Evolutionary conservation across 2,113 vertebrate species (phyloP).

Genomic region (Myiozetetes cayanensis): DNA sequence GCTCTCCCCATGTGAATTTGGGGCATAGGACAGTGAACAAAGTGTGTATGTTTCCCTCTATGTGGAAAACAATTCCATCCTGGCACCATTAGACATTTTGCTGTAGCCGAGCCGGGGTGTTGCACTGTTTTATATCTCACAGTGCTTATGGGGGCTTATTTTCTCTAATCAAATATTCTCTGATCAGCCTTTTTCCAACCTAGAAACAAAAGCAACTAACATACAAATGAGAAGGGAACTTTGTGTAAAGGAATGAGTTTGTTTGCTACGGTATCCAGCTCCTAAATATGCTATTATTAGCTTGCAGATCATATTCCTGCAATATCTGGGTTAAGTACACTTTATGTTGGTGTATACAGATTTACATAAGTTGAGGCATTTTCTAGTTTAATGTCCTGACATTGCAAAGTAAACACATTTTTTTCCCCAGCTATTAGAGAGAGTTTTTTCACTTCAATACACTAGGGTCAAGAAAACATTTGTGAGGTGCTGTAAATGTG

Average conservation of each 20-base stretch:
- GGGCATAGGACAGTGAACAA: neutral
- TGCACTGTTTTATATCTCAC: neutral
- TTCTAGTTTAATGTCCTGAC: neutral
- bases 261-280: neutral
- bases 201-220: neutral
- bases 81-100: neutral
- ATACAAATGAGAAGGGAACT: neutral
- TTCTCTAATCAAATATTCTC: neutral
- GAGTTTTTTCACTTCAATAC: neutral
- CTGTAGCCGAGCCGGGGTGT: neutral
- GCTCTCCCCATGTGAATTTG: neutral
- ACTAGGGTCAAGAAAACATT: neutral
- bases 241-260: neutral
- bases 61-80: neutral
- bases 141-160: neutral
- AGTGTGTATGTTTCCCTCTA: neutral
- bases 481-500: neutral
- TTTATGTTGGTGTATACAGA: neutral
- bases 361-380: neutral
- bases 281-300: neutral
- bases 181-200: neutral
- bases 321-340: neutral
- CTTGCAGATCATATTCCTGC: neutral
- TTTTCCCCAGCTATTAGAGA: neutral
- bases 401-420: neutral